A percentile compares a stretch with the other conserved stretches of the same genome.
Conservation (phyloP, 1,140 invertebrate species). For the Drosophila baimaii region DNA sequence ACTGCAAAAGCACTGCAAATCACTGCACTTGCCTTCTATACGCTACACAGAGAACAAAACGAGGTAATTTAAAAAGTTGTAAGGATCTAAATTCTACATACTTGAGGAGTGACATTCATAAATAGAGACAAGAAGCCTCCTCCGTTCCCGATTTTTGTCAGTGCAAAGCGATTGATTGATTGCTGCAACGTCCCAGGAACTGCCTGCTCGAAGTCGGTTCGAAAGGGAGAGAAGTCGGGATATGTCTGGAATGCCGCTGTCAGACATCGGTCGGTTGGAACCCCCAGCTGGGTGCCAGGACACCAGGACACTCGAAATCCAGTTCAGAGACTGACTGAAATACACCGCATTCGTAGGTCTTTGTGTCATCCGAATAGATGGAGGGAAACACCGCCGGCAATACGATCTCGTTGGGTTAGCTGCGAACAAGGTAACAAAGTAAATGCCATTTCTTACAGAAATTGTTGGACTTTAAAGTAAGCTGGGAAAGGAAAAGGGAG, state of each 20-base stretch:
- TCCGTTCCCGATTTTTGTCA: neutral
- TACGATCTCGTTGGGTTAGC: neutral
- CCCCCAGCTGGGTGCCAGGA: neutral
- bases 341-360: neutral
- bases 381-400: neutral
- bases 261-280: neutral
- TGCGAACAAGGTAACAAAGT: neutral
- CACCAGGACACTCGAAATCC: neutral
- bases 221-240: no score
- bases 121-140: no score
- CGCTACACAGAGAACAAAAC: neutral
- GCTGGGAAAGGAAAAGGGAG: no score
- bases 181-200: neutral
- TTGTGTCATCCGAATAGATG: neutral
- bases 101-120: neutral
- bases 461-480: no score
- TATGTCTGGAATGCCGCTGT: constrained; percentile 5
- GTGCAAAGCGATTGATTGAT: constrained; percentile 7
- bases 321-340: neutral
- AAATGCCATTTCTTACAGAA: neutral
- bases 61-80: no score
- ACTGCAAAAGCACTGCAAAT: constrained; percentile 35
- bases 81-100: no score
- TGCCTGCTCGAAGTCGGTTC: no score
- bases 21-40: constrained; percentile 12